Evolutionary conservation across 2,113 vertebrate species (phyloP).

Genomic region (Psephotus haematonotus): DNA sequence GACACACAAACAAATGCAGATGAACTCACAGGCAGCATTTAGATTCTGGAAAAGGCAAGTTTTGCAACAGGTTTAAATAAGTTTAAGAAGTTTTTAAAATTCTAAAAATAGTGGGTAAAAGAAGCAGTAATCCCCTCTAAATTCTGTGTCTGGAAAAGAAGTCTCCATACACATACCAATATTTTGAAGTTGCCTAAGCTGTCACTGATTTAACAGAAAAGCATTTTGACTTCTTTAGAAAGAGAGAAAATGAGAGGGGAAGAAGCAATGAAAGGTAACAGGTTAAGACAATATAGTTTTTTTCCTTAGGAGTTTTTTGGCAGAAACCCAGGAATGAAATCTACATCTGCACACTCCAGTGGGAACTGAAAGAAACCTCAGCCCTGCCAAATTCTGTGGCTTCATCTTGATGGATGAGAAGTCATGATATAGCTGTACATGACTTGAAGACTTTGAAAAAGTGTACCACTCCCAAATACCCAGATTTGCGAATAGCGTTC

Average conservation of each 20-base stretch:
- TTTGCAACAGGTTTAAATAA: neutral
- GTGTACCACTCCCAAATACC: neutral
- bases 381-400: neutral
- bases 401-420: conserved; percentile 3
- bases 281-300: neutral
- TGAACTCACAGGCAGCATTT: neutral
- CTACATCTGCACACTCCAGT: neutral
- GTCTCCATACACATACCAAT: neutral
- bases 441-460: neutral
- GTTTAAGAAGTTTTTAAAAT: neutral
- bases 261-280: neutral
- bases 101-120: neutral
- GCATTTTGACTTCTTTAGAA: neutral
- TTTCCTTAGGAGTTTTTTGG: neutral
- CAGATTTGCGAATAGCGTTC: neutral
- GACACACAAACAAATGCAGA: neutral
- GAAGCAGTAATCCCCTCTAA: neutral
- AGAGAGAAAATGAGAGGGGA: neutral
- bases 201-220: neutral
- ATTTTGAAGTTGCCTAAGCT: neutral
- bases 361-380: neutral
- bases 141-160: neutral
- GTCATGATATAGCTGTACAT: neutral
- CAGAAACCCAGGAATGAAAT: neutral
- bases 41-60: neutral